These are phyloP conservation scores for Hesperia comma DNA, from an alignment of 2,888 invertebrate species.

Conservation along the genomic window DNA sequence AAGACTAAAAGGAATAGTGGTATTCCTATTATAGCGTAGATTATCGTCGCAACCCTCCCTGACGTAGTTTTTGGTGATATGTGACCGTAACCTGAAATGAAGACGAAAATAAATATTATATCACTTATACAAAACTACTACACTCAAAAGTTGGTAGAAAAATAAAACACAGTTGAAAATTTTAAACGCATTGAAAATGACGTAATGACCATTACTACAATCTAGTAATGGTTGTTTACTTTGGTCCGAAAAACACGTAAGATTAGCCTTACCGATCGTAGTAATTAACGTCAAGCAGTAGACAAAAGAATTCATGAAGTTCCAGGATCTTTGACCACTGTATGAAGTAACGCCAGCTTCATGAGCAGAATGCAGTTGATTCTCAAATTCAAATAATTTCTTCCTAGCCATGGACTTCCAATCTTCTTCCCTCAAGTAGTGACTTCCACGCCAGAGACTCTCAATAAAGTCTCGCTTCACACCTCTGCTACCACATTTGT, in stretches of 20 bases:
- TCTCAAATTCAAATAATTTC: slow-evolving; percentile 92
- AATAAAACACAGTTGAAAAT: slow-evolving; percentile 20
- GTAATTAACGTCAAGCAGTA: slow-evolving; percentile 94
- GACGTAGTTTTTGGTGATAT: slow-evolving; percentile 95
- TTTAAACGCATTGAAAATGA: neutral
- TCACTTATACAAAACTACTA: no score
- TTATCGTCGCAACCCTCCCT: slow-evolving; percentile 94
- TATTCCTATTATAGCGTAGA: slow-evolving; percentile 97
- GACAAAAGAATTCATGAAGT: slow-evolving; percentile 93
- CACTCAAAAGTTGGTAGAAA: neutral
- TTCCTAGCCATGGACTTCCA: slow-evolving; percentile 94
- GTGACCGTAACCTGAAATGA: slow-evolving; percentile 96
- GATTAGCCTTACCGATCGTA: slow-evolving; percentile 90
- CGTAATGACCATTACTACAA: neutral
- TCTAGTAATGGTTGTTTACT: neutral
- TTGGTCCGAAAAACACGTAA: neutral
- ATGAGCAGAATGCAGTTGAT: slow-evolving; percentile 92
- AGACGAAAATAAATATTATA: slow-evolving; percentile 13
- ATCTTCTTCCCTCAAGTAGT: slow-evolving; percentile 92
- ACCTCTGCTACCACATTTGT: slow-evolving; percentile 94
- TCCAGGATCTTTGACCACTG: slow-evolving; percentile 94
- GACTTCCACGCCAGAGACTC: slow-evolving; percentile 91
- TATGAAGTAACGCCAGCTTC: slow-evolving; percentile 93
- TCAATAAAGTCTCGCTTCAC: slow-evolving; percentile 94
- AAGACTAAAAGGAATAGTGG: slow-evolving; percentile 97